Conservation (phyloP, 64 coral and sea anemone genomes). For the Montipora cactus region DNA sequence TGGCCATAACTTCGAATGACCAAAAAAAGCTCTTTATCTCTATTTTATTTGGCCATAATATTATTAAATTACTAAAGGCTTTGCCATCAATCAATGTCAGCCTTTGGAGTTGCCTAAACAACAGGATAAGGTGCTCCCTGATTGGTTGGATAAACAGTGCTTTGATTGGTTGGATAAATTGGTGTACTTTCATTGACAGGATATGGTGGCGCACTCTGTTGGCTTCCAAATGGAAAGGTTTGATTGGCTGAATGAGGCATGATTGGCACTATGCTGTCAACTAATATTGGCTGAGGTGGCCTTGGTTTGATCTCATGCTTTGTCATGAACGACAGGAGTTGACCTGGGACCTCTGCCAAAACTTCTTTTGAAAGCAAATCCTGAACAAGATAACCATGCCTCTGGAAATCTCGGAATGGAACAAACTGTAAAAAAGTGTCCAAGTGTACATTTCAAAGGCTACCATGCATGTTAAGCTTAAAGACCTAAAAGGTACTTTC, state of each 20-base stretch:
- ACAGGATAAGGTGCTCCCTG: neutral
- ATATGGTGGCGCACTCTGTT: conserved; percentile 63
- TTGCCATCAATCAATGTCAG: no score
- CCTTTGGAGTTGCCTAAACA: no score
- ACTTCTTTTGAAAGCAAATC: conserved; percentile 93
- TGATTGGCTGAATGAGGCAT: conserved; percentile 47
- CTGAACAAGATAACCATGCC: conserved; percentile 56
- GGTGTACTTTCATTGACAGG: conserved; percentile 47
- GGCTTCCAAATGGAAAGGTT: conserved; percentile 48
- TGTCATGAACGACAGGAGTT: conserved; percentile 83
- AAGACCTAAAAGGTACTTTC: no score
- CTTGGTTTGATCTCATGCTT: conserved; percentile 70
- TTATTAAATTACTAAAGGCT: no score
- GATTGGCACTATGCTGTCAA: conserved; percentile 32
- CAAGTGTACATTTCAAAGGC: neutral
- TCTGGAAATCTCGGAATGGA: conserved; percentile 94
- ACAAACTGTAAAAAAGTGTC: conserved; percentile 84
- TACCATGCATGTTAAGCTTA: no score
- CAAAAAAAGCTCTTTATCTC: no score
- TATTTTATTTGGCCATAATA: no score
- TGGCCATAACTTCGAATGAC: no score
- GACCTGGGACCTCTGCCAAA: conserved; percentile 85
- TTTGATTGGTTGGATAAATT: conserved; percentile 6
- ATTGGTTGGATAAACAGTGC: neutral
- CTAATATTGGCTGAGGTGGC: conserved; percentile 41